These are phyloP conservation scores for Dasyornis broadbenti DNA, from an alignment of 2,113 vertebrate genomes.

Conservation along the genomic window DNA sequence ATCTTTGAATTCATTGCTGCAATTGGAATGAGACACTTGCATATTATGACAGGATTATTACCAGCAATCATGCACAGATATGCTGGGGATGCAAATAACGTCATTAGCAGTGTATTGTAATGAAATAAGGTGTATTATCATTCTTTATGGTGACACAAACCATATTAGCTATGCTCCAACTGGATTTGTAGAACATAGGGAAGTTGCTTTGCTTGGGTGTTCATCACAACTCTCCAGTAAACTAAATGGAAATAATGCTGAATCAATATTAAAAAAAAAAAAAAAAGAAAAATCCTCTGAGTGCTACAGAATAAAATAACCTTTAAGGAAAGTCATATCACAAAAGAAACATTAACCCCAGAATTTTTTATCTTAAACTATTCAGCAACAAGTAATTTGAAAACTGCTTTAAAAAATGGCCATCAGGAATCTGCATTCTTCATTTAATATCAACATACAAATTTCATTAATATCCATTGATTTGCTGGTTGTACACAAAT, in stretches of 20 bases:
- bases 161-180: slow-evolving; percentile 82
- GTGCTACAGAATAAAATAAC: slow-evolving; percentile 47
- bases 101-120: slow-evolving; percentile 90
- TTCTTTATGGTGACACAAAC: slow-evolving; percentile 82
- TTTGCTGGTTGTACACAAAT: neutral
- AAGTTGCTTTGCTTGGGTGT: slow-evolving; percentile 76
- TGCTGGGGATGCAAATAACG: slow-evolving; percentile 92
- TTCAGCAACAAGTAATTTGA: slow-evolving; percentile 56
- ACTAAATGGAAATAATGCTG: slow-evolving; percentile 72
- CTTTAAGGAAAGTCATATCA: slow-evolving; percentile 50
- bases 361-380: slow-evolving; percentile 12
- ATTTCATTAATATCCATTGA: neutral
- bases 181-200: slow-evolving; percentile 74
- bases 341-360: slow-evolving; percentile 16
- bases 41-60: slow-evolving; percentile 91
- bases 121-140: slow-evolving; percentile 84
- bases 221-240: slow-evolving; percentile 74
- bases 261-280: slow-evolving; percentile 60
- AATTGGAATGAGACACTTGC: slow-evolving; percentile 86
- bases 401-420: slow-evolving; percentile 21
- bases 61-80: slow-evolving; percentile 90
- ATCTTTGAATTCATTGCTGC: slow-evolving; percentile 89
- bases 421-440: neutral
- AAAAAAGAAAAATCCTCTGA: slow-evolving; percentile 8
- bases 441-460: neutral